These are phyloP conservation scores for Epinephelus moara DNA, from an alignment of 2,113 vertebrate species.

Conservation along the genomic window DNA sequence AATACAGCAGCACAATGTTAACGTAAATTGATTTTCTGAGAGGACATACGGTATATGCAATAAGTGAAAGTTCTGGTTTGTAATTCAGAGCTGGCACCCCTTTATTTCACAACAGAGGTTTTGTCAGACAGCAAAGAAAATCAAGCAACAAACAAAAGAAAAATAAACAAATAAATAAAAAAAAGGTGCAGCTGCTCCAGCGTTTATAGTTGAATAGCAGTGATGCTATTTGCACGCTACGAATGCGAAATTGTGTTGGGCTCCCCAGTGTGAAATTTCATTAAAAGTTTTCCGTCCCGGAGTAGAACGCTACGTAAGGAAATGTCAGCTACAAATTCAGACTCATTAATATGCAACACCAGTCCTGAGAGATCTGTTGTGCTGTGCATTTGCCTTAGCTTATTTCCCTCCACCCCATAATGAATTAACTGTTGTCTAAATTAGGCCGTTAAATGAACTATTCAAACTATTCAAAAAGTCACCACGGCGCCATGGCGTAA, in stretches of 20 bases:
- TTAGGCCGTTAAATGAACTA: conserved; percentile 50
- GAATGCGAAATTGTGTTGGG: conserved; percentile 24
- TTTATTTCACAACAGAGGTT: conserved; percentile 38
- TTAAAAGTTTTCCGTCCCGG: conserved; percentile 64
- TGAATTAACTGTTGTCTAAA: conserved; percentile 61
- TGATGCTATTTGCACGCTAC: conserved; percentile 8
- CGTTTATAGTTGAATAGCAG: conserved; percentile 42
- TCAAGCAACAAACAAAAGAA: conserved; percentile 43
- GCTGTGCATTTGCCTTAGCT: conserved; percentile 28
- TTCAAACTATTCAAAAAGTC: conserved; percentile 29
- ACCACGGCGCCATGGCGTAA: background rate
- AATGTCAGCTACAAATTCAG: conserved; percentile 45
- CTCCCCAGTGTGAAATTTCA: conserved; percentile 58
- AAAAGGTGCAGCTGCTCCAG: conserved; percentile 60
- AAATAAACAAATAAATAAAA: conserved; percentile 17
- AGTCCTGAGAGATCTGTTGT: conserved; percentile 32
- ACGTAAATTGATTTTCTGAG: conserved; percentile 24
- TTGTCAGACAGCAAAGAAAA: conserved; percentile 51
- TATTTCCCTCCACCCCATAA: conserved; percentile 56
- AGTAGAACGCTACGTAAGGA: conserved; percentile 33
- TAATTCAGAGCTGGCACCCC: conserved; percentile 35
- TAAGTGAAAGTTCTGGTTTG: conserved; percentile 24
- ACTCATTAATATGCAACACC: conserved; percentile 46
- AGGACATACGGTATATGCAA: conserved; percentile 16
- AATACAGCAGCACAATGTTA: conserved; percentile 16